Conservation (phyloP, 2,113 vertebrate genomes). For the Apeltes quadracus region DNA sequence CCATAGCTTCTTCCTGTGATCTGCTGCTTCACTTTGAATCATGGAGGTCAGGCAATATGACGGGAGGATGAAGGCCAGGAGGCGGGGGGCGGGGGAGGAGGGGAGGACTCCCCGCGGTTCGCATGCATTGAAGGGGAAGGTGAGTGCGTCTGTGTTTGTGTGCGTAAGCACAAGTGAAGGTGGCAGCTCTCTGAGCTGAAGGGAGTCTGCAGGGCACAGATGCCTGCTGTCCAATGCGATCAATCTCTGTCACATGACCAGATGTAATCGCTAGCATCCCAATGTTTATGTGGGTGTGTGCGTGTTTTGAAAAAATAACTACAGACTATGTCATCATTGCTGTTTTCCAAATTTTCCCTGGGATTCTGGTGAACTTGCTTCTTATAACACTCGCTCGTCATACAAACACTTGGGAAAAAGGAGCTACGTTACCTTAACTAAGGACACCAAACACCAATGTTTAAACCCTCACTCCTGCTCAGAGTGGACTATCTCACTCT, state of each 20-base stretch:
- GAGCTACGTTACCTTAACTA: no score
- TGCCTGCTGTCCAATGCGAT: slow-evolving; percentile 47
- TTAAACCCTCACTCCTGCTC: no score
- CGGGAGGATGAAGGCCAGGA: slow-evolving; percentile 10
- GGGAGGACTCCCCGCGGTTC: neutral
- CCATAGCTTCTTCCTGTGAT: slow-evolving; percentile 24
- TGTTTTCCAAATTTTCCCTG: slow-evolving; percentile 26
- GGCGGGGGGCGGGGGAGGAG: neutral
- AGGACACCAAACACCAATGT: no score
- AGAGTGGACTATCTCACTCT: neutral
- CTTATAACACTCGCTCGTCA: neutral
- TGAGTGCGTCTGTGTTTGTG: neutral
- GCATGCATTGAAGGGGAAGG: neutral
- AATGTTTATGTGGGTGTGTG: slow-evolving; percentile 12
- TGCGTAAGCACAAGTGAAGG: slow-evolving; percentile 24
- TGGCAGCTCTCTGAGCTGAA: slow-evolving; percentile 38
- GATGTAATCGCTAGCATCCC: slow-evolving; percentile 7
- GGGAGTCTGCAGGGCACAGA: slow-evolving; percentile 43
- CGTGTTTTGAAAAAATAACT: neutral
- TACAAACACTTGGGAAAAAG: neutral
- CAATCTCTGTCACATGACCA: slow-evolving; percentile 29
- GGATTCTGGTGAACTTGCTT: slow-evolving; percentile 26
- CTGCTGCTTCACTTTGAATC: slow-evolving; percentile 38
- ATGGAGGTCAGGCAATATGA: slow-evolving; percentile 19
- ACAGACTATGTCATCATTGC: slow-evolving; percentile 5